Conservation (phyloP, 2,797 vertebrate species). For the Danio kyathit region DNA sequence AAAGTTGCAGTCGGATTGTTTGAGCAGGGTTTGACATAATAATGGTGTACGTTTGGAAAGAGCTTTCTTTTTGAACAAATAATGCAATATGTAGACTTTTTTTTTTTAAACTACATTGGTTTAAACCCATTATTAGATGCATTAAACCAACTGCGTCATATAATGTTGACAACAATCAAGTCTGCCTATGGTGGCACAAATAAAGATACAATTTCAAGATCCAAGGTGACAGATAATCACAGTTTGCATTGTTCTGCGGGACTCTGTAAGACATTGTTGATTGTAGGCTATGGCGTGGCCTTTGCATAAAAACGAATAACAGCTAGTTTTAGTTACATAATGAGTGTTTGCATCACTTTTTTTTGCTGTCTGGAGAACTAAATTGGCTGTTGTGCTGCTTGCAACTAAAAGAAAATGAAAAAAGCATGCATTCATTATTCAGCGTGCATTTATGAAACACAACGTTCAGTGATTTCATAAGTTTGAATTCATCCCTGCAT, state of each 20-base stretch:
- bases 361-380: neutral
- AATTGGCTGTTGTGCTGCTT: neutral
- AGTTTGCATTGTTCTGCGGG: constrained; percentile 13
- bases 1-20: neutral
- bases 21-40: neutral
- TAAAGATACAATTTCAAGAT: neutral
- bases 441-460: constrained; percentile 1
- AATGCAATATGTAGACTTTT: neutral
- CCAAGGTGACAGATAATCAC: constrained; percentile 1
- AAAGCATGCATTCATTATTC: constrained; percentile 36
- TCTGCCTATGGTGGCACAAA: constrained; percentile 1
- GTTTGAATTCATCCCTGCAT: neutral
- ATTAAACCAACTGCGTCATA: neutral
- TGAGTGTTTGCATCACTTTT: neutral
- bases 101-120: neutral
- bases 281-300: constrained; percentile 11
- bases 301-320: constrained; percentile 1
- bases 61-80: neutral
- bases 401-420: neutral
- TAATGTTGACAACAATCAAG: neutral
- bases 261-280: constrained; percentile 16
- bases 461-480: constrained; percentile 16
- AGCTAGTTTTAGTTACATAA: constrained; percentile 25
- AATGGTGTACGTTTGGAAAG: neutral
- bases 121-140: neutral